Conservation (phyloP, 1,140 invertebrate species). For the Pseudoatta argentina region DNA sequence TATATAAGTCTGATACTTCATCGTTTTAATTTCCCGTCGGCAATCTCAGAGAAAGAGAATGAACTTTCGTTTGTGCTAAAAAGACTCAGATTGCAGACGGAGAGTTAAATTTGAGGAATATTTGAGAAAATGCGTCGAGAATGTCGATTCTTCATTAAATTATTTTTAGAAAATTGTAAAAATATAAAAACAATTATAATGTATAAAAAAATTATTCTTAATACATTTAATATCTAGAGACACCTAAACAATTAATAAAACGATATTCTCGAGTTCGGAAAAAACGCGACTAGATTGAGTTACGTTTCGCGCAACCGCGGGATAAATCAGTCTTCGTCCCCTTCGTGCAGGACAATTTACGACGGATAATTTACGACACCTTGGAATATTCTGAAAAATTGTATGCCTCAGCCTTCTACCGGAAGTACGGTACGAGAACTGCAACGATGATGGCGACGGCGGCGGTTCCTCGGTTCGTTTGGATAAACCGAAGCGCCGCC, state of each 20-base stretch:
- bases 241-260: too few species aligned
- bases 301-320: too few species aligned
- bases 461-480: conserved; percentile 21
- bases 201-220: background rate
- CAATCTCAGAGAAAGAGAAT: too few species aligned
- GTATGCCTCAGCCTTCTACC: conserved; percentile 13
- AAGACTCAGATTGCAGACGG: too few species aligned
- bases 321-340: background rate
- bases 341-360: background rate
- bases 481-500: conserved; percentile 12
- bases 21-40: too few species aligned
- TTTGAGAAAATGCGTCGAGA: background rate
- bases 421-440: conserved; percentile 35
- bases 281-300: too few species aligned
- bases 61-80: too few species aligned
- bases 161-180: background rate
- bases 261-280: background rate
- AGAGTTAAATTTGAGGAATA: background rate
- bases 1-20: background rate
- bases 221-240: background rate
- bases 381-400: conserved; percentile 37
- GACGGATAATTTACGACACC: conserved; percentile 41
- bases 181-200: background rate
- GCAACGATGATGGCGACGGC: background rate
- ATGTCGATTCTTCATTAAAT: background rate